phyloP scores from a whole-genome alignment of 2,797 vertebrate genomes.

The Calcarius lapponicus region DNA sequence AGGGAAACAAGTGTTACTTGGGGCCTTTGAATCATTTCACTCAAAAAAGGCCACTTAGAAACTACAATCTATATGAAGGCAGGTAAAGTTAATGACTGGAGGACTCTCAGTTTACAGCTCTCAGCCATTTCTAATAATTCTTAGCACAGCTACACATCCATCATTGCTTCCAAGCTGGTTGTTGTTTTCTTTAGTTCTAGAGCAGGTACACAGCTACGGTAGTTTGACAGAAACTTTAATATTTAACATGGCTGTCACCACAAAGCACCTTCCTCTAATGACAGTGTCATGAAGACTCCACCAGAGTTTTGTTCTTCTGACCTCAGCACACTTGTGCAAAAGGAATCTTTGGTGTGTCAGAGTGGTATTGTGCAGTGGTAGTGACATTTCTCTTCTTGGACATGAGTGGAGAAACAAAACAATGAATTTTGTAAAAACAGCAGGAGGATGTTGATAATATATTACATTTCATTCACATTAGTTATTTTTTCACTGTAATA shows the following conservation, averaged over 20 bases:
- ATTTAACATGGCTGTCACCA: neutral
- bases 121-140: neutral
- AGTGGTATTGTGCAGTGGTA: neutral
- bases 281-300: neutral
- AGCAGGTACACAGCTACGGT: neutral
- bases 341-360: neutral
- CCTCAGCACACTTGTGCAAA: neutral
- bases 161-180: neutral
- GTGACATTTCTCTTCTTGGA: neutral
- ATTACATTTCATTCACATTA: neutral
- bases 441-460: accelerated
- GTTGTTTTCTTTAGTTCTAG: neutral
- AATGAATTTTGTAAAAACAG: neutral
- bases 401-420: neutral
- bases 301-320: neutral
- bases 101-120: neutral
- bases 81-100: neutral
- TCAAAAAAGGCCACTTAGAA: neutral
- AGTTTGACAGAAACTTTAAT: neutral
- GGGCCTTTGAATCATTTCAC: neutral
- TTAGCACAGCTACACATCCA: neutral
- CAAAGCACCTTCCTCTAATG: neutral
- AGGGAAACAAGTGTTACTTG: neutral
- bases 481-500: neutral
- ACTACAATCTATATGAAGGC: neutral